A percentile compares a stretch with the other conserved stretches of the same genome.
phyloP scores from a whole-genome alignment of 2,113 vertebrate genomes.

The Heterotis niloticus region DNA sequence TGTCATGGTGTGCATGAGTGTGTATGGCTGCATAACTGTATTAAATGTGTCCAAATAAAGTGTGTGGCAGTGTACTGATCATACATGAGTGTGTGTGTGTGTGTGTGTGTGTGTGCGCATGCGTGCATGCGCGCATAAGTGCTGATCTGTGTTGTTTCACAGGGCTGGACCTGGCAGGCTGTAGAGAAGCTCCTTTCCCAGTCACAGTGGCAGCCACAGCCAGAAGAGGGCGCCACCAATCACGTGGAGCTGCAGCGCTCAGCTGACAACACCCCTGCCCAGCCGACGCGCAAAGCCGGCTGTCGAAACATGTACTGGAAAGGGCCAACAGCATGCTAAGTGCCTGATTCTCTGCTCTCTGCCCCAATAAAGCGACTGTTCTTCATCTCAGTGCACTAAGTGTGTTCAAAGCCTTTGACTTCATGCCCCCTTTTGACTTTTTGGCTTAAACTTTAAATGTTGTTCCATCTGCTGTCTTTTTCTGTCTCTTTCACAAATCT shows the following conservation, averaged over 20 bases:
- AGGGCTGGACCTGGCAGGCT: conserved; percentile 63
- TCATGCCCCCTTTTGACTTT: no score
- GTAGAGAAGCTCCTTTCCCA: conserved; percentile 60
- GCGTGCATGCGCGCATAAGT: background rate
- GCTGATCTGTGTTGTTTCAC: background rate
- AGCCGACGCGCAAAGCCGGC: conserved; percentile 61
- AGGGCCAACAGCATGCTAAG: conserved; percentile 65
- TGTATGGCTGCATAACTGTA: no score
- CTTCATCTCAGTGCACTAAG: background rate
- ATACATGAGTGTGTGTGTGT: background rate
- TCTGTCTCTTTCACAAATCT: no score
- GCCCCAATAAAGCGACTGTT: background rate
- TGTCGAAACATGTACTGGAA: conserved; percentile 79
- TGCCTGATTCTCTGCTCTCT: background rate
- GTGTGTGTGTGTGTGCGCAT: background rate
- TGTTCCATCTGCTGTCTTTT: no score
- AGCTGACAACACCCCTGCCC: conserved; percentile 18
- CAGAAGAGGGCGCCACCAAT: conserved; percentile 34
- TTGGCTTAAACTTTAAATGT: no score
- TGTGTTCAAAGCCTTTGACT: background rate
- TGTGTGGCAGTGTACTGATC: no score
- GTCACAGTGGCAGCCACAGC: conserved; percentile 36
- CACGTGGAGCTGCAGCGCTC: background rate
- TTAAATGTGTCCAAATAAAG: background rate
- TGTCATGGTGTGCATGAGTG: conserved; percentile 21